Conservation (phyloP, 1,140 invertebrate species). For the Drosophila virilis region DNA sequence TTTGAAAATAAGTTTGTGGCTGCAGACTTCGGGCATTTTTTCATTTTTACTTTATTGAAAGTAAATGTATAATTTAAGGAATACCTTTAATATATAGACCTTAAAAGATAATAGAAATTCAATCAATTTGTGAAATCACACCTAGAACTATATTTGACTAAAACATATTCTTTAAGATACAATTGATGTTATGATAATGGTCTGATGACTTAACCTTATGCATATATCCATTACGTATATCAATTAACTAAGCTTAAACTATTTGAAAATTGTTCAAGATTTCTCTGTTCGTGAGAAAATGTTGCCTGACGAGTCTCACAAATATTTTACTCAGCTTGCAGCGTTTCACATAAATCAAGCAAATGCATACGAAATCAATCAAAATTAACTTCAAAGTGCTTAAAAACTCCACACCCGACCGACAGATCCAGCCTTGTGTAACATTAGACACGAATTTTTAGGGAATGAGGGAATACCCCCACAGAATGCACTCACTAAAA, state of each 20-base stretch:
- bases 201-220: background rate
- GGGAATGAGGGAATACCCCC: constrained; percentile 25
- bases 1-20: too few relatives aligned
- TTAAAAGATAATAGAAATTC: too few relatives aligned
- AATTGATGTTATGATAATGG: background rate
- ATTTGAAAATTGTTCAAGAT: background rate
- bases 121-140: too few relatives aligned
- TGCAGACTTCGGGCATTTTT: too few relatives aligned
- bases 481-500: constrained; percentile 35
- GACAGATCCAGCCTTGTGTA: constrained; percentile 4
- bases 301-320: background rate
- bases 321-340: background rate
- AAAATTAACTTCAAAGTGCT: constrained; percentile 49
- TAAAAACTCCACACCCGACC: constrained; percentile 4
- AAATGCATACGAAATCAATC: constrained; percentile 63
- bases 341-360: constrained; percentile 38
- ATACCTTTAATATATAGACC: too few relatives aligned
- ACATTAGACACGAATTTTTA: constrained; percentile 36
- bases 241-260: constrained; percentile 2
- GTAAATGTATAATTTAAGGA: too few relatives aligned
- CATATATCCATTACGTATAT: background rate
- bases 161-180: too few relatives aligned
- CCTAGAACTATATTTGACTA: too few relatives aligned
- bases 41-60: too few relatives aligned
- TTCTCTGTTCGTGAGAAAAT: constrained; percentile 20